Conservation (phyloP, 2,113 vertebrate genomes). For the Leucopternis melanops region DNA sequence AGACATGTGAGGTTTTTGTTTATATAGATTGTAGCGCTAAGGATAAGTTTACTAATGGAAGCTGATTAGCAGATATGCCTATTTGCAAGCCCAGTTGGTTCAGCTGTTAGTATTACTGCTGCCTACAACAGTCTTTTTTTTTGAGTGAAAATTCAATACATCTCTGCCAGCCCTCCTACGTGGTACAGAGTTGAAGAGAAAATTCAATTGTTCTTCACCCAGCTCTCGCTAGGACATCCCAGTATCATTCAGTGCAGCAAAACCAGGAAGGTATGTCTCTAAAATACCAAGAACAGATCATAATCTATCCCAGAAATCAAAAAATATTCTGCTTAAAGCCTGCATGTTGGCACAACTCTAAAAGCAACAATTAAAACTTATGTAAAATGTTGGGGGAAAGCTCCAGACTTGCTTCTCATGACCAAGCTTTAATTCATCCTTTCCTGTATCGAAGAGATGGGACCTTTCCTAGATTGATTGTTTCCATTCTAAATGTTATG, state of each 20-base stretch:
- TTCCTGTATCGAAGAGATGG: background rate
- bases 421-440: background rate
- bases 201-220: background rate
- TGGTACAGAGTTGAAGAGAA: background rate
- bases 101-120: background rate
- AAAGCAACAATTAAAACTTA: background rate
- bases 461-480: constrained; percentile 8
- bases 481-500: constrained; percentile 27
- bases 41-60: background rate
- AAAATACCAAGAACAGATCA: background rate
- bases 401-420: background rate
- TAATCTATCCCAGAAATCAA: background rate
- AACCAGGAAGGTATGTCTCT: background rate
- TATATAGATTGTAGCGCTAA: background rate
- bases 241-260: background rate
- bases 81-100: background rate
- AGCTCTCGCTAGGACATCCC: background rate
- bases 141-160: background rate
- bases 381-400: background rate
- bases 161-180: background rate
- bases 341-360: background rate
- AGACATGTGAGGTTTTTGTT: background rate
- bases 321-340: background rate
- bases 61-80: background rate
- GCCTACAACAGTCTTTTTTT: background rate